A percentile compares a stretch with the other conserved stretches of the same genome.
These are phyloP conservation scores for Harpagifer antarcticus DNA, from an alignment of 2,797 vertebrate genomes.

Conservation along the genomic window DNA sequence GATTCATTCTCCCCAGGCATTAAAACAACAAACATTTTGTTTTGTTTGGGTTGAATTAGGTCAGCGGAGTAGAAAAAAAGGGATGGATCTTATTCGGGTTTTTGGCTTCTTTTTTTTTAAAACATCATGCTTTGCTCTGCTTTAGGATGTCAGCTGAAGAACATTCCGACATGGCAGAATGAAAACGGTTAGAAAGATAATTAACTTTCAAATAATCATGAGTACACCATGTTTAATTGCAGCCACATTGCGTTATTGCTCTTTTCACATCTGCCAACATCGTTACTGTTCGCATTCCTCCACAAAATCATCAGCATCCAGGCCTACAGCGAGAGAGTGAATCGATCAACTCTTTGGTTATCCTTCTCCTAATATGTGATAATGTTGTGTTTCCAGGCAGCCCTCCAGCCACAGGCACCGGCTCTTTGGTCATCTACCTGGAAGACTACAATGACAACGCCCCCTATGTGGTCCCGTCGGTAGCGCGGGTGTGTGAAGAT, in stretches of 20 bases:
- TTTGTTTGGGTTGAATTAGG: constrained; percentile 56
- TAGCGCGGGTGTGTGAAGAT: constrained; percentile 93
- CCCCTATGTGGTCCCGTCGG: constrained; percentile 90
- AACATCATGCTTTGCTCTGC: neutral
- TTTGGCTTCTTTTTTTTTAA: neutral
- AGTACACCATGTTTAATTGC: constrained; percentile 15
- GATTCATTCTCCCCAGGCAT: constrained; percentile 56
- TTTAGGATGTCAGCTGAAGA: neutral
- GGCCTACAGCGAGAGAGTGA: neutral
- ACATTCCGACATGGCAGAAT: constrained; percentile 20
- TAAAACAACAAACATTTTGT: constrained; percentile 30
- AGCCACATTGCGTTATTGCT: constrained; percentile 9
- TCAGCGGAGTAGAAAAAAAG: constrained; percentile 27
- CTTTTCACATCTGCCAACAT: constrained; percentile 28
- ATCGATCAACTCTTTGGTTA: neutral
- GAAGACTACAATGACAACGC: constrained; percentile 96
- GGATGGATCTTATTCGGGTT: constrained; percentile 18
- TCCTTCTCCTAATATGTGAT: neutral
- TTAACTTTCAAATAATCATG: constrained; percentile 31
- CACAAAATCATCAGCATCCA: constrained; percentile 8
- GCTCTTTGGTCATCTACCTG: constrained; percentile 91
- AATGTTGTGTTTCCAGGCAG: constrained; percentile 81
- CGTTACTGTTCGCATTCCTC: constrained; percentile 20
- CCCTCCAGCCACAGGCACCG: constrained; percentile 94
- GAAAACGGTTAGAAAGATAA: constrained; percentile 13